phyloP scores from a whole-genome alignment of 2,113 vertebrate genomes.

The Gnathonemus longibarbis region DNA sequence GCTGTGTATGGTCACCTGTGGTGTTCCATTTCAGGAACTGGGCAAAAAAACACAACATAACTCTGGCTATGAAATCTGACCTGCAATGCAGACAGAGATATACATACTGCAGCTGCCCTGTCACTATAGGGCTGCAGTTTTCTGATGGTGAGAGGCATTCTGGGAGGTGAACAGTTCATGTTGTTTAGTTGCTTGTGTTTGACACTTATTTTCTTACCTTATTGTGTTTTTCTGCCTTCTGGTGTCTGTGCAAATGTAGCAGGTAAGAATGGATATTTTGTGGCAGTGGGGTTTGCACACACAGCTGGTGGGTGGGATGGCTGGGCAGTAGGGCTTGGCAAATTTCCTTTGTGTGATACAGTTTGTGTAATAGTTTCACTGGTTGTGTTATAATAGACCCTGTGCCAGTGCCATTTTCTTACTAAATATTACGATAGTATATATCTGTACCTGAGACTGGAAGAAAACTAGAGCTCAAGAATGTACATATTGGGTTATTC shows the following conservation, averaged over 20 bases:
- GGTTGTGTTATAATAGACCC: not conserved
- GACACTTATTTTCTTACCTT: not conserved
- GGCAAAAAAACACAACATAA: not conserved
- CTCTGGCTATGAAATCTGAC: not conserved
- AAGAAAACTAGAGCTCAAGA: not conserved
- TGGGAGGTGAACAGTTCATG: not conserved
- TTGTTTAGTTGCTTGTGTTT: not conserved
- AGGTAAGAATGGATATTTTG: not conserved
- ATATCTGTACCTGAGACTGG: not conserved
- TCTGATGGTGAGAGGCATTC: not conserved
- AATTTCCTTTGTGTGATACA: not conserved
- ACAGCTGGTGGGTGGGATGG: not conserved
- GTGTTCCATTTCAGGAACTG: not conserved
- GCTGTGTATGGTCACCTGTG: not conserved
- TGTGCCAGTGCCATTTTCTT: not conserved
- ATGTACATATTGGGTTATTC: not conserved
- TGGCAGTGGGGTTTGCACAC: not conserved
- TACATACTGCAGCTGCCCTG: not conserved
- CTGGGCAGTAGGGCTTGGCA: not conserved
- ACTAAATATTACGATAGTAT: not conserved
- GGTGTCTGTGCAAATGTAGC: not conserved
- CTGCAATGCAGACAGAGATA: not conserved
- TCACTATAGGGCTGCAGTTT: not conserved
- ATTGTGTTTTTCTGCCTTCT: not conserved
- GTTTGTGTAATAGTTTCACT: not conserved